A percentile compares a stretch with the other conserved stretches of the same genome.
These are phyloP conservation scores for Cyclophora punctaria DNA, from an alignment of 2,888 invertebrate species.

Conservation along the genomic window DNA sequence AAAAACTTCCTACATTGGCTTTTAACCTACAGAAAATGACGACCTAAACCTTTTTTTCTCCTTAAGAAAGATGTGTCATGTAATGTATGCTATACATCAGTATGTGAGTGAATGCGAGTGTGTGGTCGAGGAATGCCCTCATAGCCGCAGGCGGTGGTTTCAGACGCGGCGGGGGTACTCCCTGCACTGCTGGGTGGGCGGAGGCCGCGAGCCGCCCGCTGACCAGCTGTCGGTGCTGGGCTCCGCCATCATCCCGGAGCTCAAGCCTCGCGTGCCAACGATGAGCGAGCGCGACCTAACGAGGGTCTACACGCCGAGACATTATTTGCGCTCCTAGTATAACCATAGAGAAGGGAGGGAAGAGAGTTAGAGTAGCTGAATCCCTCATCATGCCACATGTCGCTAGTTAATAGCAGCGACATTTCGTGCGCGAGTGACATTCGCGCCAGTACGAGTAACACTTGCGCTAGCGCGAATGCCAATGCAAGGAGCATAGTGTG, in stretches of 20 bases:
- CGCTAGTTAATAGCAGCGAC: too few relatives aligned
- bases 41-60: too few relatives aligned
- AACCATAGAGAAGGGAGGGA: too few relatives aligned
- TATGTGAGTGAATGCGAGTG: neutral
- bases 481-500: too few relatives aligned
- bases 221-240: constrained; percentile 69
- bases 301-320: constrained; percentile 41
- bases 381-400: too few relatives aligned
- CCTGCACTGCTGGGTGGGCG: constrained; percentile 69
- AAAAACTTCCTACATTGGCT: too few relatives aligned
- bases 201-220: constrained; percentile 40
- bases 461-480: too few relatives aligned
- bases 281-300: constrained; percentile 76
- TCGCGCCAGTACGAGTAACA: too few relatives aligned
- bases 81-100: neutral
- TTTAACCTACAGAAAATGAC: too few relatives aligned
- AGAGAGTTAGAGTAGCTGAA: too few relatives aligned
- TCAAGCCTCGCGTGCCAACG: constrained; percentile 73
- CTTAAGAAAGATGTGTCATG: too few relatives aligned
- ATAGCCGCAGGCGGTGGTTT: constrained; percentile 67
- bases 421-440: too few relatives aligned
- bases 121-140: constrained; percentile 31
- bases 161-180: constrained; percentile 70
- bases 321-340: constrained; percentile 25
- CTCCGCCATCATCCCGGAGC: constrained; percentile 72